Evolutionary conservation across 2,113 vertebrate genomes (phyloP).

Genomic region (Petrocephalus zakoni): DNA sequence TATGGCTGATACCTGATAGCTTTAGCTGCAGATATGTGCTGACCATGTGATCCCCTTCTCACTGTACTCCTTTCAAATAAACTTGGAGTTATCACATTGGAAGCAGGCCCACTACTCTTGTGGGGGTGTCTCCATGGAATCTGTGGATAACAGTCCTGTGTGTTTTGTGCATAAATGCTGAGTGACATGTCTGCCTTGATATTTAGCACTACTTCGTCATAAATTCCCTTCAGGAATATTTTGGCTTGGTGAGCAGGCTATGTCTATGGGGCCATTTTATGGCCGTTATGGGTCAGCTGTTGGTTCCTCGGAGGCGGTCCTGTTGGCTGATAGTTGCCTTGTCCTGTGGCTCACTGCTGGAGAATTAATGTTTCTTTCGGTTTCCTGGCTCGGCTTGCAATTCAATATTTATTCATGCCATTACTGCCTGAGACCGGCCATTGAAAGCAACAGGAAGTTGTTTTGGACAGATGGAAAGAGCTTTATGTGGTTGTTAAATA

Average conservation of each 20-base stretch:
- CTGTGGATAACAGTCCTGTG: not conserved
- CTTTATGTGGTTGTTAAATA: not conserved
- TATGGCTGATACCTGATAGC: not conserved
- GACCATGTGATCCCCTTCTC: not conserved
- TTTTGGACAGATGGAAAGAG: not conserved
- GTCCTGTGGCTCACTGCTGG: not conserved
- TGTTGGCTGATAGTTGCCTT: not conserved
- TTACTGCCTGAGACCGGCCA: not conserved
- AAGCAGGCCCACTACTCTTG: not conserved
- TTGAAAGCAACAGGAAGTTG: not conserved
- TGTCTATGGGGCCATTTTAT: not conserved
- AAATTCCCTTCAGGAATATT: not conserved
- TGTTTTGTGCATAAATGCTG: not conserved
- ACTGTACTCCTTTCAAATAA: not conserved
- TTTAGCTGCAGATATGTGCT: not conserved
- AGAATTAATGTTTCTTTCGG: not conserved
- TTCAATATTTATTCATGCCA: slow-evolving; percentile 7
- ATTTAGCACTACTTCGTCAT: not conserved
- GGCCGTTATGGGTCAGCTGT: no score
- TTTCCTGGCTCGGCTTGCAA: slow-evolving; percentile 15
- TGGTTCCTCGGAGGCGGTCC: not conserved
- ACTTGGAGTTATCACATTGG: not conserved
- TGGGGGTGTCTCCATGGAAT: not conserved
- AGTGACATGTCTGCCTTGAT: not conserved
- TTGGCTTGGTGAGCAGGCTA: not conserved